Percentiles rank a stretch among this genome's conserved stretches.
These are phyloP conservation scores for Notarius quadriscutis DNA, from an alignment of 2,113 vertebrate genomes.

Conservation along the genomic window DNA sequence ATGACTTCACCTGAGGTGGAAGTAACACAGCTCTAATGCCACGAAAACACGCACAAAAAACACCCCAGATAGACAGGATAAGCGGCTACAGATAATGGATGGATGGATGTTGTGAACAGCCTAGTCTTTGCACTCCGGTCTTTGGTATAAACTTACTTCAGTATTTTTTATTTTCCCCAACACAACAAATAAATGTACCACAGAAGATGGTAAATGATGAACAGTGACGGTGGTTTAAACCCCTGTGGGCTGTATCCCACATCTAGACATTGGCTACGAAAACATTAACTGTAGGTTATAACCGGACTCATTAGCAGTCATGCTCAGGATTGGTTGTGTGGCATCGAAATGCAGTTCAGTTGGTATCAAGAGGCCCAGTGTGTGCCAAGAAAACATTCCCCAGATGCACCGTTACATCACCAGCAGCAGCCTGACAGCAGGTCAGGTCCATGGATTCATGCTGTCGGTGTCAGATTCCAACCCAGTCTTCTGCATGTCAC, in stretches of 20 bases:
- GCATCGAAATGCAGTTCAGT: neutral
- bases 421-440: neutral
- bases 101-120: too few species aligned
- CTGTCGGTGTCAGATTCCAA: neutral
- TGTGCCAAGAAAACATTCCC: neutral
- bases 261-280: too few species aligned
- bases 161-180: neutral
- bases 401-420: neutral
- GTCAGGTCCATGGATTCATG: neutral
- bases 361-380: neutral
- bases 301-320: neutral
- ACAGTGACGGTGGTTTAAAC: neutral
- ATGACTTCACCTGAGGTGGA: too few species aligned
- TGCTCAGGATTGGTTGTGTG: too few species aligned
- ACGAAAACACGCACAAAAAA: too few species aligned
- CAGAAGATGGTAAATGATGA: neutral
- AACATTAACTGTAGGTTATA: neutral
- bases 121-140: neutral
- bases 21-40: too few species aligned
- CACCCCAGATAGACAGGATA: too few species aligned
- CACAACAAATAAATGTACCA: neutral
- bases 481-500: neutral
- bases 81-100: too few species aligned
- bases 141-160: neutral
- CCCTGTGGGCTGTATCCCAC: neutral